These are phyloP conservation scores for Pantherophis alleghaniensis DNA, from an alignment of 2,797 vertebrate species.

Conservation along the genomic window DNA sequence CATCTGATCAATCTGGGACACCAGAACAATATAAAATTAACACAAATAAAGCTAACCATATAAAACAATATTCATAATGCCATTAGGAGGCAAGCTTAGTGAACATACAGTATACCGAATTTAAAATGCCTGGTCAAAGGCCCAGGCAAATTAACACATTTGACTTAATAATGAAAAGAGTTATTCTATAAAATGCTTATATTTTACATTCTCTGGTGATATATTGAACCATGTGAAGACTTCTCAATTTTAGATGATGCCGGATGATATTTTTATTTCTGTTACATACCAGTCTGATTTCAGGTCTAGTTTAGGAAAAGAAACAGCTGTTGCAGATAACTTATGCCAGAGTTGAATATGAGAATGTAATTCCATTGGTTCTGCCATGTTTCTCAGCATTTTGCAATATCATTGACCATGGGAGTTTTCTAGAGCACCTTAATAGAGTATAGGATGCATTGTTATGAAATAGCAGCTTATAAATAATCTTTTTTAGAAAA, in stretches of 20 bases:
- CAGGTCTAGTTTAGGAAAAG: neutral
- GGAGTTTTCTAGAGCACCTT: neutral
- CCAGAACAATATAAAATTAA: neutral
- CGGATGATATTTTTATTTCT: neutral
- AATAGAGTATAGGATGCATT: neutral
- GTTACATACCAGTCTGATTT: neutral
- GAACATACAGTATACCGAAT: neutral
- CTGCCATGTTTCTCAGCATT: neutral
- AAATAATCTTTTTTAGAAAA: neutral
- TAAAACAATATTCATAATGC: neutral
- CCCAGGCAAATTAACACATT: neutral
- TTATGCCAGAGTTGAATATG: neutral
- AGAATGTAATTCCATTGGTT: neutral
- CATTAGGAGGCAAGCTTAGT: neutral
- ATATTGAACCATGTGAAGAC: neutral
- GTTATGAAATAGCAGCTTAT: neutral
- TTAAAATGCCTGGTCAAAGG: neutral
- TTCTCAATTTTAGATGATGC: neutral
- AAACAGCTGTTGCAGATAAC: neutral
- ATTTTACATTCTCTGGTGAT: neutral
- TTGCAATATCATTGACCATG: neutral
- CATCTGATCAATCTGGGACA: no score
- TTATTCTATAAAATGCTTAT: neutral
- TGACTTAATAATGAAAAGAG: neutral
- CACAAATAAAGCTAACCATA: neutral